Evolutionary conservation across 2,888 invertebrate species (phyloP).

Genomic region (Serripes groenlandicus): DNA sequence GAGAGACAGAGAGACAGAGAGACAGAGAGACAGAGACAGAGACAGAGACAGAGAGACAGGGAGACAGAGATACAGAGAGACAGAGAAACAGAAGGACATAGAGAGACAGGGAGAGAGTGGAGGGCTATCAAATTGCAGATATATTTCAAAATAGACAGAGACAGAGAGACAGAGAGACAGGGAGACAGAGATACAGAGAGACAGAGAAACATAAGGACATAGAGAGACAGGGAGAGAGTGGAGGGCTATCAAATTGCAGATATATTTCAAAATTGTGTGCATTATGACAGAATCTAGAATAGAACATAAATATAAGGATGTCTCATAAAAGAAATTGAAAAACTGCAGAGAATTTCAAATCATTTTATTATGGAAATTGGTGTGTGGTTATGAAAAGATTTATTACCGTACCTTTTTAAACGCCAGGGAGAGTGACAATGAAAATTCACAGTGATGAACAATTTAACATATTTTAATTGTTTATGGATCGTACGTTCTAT

Average conservation of each 20-base stretch:
- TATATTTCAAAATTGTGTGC: not conserved
- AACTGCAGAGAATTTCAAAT: too few relatives aligned
- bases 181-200: not conserved
- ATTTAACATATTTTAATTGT: too few relatives aligned
- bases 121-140: not conserved
- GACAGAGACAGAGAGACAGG: slow-evolving; percentile 21
- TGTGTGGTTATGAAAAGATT: too few relatives aligned
- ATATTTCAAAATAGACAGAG: not conserved
- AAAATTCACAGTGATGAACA: too few relatives aligned
- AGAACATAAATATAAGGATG: too few relatives aligned
- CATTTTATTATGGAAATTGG: too few relatives aligned
- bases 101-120: not conserved
- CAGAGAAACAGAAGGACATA: not conserved
- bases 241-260: not conserved
- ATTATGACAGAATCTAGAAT: too few relatives aligned
- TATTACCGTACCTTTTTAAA: too few relatives aligned
- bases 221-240: slow-evolving; percentile 3
- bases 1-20: not conserved
- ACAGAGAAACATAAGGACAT: not conserved
- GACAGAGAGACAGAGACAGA: slow-evolving; percentile 3
- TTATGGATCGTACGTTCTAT: too few relatives aligned
- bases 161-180: not conserved
- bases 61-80: not conserved
- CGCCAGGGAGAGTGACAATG: too few relatives aligned
- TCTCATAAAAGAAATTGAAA: too few relatives aligned